Percentiles rank a stretch among this genome's conserved stretches.
phyloP scores from a whole-genome alignment of 2,113 vertebrate species.

The Hemiscyllium ocellatum region DNA sequence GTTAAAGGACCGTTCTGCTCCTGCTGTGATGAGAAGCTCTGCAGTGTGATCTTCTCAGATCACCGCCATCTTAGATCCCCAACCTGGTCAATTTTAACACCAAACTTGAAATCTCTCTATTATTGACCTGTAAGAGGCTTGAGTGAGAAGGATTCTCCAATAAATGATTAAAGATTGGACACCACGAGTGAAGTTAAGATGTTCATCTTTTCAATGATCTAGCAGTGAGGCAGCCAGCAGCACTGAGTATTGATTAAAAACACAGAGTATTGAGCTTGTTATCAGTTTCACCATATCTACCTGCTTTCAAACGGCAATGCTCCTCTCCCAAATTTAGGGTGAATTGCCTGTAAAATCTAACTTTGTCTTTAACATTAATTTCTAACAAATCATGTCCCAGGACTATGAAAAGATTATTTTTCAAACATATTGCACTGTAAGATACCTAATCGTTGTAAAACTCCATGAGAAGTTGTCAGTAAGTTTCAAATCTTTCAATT shows the following conservation, averaged over 20 bases:
- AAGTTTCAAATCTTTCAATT: not conserved
- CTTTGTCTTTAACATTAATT: not conserved
- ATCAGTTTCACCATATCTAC: not conserved
- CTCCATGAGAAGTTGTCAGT: not conserved
- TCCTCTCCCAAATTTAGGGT: conserved; percentile 7
- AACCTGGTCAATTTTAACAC: not conserved
- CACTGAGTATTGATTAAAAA: not conserved
- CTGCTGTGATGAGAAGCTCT: too few species aligned
- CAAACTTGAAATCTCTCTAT: not conserved
- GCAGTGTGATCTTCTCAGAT: too few species aligned
- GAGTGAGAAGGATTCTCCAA: not conserved
- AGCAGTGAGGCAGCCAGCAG: not conserved
- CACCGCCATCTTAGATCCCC: too few species aligned
- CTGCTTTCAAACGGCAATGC: not conserved
- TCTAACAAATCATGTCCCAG: not conserved
- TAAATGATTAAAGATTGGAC: not conserved
- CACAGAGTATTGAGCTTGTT: not conserved
- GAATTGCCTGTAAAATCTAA: not conserved
- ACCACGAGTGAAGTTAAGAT: not conserved
- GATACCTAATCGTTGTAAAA: not conserved
- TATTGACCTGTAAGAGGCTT: not conserved
- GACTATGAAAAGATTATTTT: not conserved
- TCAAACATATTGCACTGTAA: not conserved
- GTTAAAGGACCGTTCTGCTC: too few species aligned
- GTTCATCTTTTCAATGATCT: not conserved